Evolutionary conservation across 2,888 invertebrate species (phyloP), one percentile per base, ranked within the genome.

Genomic region (Scaptomyza cyrtandrae): DNA sequence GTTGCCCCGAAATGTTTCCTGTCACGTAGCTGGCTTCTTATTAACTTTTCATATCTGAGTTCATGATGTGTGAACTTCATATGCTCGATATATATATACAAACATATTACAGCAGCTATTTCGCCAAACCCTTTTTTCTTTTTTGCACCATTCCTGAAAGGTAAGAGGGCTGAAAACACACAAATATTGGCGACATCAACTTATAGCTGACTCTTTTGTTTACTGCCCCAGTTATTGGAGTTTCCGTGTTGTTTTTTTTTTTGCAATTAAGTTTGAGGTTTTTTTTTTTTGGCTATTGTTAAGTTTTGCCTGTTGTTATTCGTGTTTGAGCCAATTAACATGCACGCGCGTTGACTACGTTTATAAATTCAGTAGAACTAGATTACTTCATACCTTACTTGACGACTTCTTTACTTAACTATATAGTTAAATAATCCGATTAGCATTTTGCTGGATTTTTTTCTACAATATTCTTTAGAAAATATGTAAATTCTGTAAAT

Each of bases 1-100:
- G 62, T 62, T 78, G 75, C 63, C 72, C 76, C 57, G 43, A 19
- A 35, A 57, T 55, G 74, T 52, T 54, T 58, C 68, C 74, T 68
- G 73, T 78, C 82, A 85, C 82, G 82, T 87, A 65, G 43, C 54
- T 54, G 50, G 55, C 41, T 75, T 65, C 79, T 86, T 83, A 82
- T 86, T 85, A 83, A 83, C 83, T 79, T 86, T 83, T 76, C 75
- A 82, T 82, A 85, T 70, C 60, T 69, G 39, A 57, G 49, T 60
- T 73, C 71, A 85, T 82, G 83, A 78, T 76, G 76, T 71, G 83
- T 55, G 77, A 78, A 87, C 62, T 71, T 67, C 79, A 68, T 71
- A 70, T 85, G 63, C 61, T 72, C 48, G 29, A 55, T 52, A 45
- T 31, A 63, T 31, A 63, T 33, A 80, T 52, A 53, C 56, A 49